These are phyloP conservation scores for Progne subis DNA, from an alignment of 2,113 vertebrate species.

Conservation along the genomic window DNA sequence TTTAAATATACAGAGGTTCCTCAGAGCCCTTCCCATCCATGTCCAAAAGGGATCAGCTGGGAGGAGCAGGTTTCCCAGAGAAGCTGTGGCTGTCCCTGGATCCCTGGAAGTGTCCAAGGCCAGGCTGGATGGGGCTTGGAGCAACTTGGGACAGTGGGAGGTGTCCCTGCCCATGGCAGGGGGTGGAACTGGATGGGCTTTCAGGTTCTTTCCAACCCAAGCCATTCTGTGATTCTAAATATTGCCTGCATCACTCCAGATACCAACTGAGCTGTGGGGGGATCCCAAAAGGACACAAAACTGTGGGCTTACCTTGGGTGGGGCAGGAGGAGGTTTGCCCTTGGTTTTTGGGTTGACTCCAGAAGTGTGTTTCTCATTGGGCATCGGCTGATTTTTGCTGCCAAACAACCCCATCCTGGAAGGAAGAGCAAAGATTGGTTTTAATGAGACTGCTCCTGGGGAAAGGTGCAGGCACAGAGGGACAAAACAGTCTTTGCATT, in stretches of 20 bases:
- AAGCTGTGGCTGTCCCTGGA: not conserved
- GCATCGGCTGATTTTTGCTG: constrained; percentile 26
- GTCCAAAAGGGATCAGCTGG: not conserved
- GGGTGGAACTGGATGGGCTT: not conserved
- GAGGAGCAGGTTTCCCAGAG: not conserved
- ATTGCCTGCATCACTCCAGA: not conserved
- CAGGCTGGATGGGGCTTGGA: not conserved
- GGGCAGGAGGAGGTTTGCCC: not conserved
- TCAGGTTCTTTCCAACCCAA: not conserved
- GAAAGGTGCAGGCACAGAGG: not conserved
- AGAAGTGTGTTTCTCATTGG: not conserved
- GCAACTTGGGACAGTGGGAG: not conserved
- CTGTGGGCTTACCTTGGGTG: constrained; percentile 27
- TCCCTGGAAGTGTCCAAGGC: not conserved
- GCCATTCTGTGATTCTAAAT: not conserved
- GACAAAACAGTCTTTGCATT: not conserved
- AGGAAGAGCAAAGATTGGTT: not conserved
- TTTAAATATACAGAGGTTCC: not conserved
- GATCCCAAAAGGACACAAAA: not conserved
- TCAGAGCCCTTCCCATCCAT: not conserved
- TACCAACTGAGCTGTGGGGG: not conserved
- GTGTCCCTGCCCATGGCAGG: not conserved
- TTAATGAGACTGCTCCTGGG: not conserved
- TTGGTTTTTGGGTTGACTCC: not conserved
- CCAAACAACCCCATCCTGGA: constrained; percentile 45